Conservation (phyloP, 2,797 vertebrate genomes). For the Clarias laeviceps region DNA sequence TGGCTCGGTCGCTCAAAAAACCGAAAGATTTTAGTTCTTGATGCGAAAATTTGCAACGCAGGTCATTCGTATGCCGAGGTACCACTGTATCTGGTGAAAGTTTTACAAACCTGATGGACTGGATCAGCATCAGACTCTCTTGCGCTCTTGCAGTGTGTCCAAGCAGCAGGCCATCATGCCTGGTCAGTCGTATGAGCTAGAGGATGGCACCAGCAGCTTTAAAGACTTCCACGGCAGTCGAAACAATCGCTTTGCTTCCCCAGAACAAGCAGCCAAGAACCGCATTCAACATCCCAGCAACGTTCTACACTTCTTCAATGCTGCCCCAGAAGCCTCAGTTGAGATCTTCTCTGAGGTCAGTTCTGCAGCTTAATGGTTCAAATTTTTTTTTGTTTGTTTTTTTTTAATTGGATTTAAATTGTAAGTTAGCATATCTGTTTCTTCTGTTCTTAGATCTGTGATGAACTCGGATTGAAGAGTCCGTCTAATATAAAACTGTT, state of each 20-base stretch:
- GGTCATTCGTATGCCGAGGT: too few relatives aligned
- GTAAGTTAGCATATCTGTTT: neutral
- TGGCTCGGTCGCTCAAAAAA: too few relatives aligned
- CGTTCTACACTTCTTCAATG: slow-evolving; percentile 91
- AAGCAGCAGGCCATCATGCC: slow-evolving; percentile 96
- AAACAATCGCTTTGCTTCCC: slow-evolving; percentile 91
- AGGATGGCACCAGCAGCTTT: slow-evolving; percentile 90
- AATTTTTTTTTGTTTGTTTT: neutral
- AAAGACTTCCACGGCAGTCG: slow-evolving; percentile 92
- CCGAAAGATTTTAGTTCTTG: too few relatives aligned
- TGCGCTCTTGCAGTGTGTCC: slow-evolving; percentile 77
- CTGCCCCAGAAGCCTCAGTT: slow-evolving; percentile 84
- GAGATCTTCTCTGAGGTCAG: slow-evolving; percentile 86
- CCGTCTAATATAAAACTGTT: slow-evolving; percentile 89
- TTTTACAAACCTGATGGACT: neutral
- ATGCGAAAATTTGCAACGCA: too few relatives aligned
- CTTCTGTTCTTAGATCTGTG: slow-evolving; percentile 76
- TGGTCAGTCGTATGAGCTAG: slow-evolving; percentile 88
- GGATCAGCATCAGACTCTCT: neutral
- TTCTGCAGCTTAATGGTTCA: neutral
- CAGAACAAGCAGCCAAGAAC: slow-evolving; percentile 92
- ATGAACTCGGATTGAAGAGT: slow-evolving; percentile 85
- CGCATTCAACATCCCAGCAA: slow-evolving; percentile 93
- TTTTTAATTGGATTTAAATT: neutral
- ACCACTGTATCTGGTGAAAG: neutral